Percentiles rank a stretch among this genome's conserved stretches.
These are phyloP conservation scores for Luscinia megarhynchos DNA, from an alignment of 2,797 vertebrate genomes.

Conservation along the genomic window DNA sequence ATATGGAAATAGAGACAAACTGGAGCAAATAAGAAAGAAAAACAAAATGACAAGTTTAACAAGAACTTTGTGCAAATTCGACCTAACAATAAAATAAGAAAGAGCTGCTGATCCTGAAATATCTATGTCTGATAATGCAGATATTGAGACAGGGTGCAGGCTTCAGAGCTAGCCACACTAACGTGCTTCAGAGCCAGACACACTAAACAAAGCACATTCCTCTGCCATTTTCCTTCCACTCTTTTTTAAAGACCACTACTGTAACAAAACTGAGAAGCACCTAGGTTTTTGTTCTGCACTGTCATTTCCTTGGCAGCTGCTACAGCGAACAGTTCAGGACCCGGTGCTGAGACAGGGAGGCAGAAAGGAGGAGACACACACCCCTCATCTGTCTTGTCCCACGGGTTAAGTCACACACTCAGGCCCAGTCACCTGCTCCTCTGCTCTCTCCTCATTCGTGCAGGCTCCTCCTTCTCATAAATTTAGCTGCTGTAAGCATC, in stretches of 20 bases:
- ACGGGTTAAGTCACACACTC: background rate
- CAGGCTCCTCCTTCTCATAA: background rate
- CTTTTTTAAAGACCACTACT: background rate
- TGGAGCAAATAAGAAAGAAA: background rate
- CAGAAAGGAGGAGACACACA: background rate
- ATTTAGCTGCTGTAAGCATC: background rate
- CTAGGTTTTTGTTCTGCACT: background rate
- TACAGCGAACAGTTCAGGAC: accelerated
- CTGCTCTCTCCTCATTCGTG: background rate
- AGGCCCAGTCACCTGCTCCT: background rate
- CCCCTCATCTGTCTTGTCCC: background rate
- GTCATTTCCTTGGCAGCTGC: background rate
- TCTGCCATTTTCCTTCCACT: background rate
- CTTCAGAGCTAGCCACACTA: background rate
- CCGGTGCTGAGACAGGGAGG: accelerated
- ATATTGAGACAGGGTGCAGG: accelerated
- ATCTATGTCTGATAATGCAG: background rate
- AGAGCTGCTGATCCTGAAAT: background rate
- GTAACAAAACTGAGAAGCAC: background rate
- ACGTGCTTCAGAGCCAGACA: background rate
- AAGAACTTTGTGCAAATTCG: background rate
- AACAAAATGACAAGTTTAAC: background rate
- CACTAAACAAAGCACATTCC: background rate
- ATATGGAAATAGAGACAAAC: background rate
- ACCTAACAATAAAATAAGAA: background rate